Base-by-base conservation (phyloP, 2,888 invertebrate species). In the Cantharis flavilabris region DNA sequence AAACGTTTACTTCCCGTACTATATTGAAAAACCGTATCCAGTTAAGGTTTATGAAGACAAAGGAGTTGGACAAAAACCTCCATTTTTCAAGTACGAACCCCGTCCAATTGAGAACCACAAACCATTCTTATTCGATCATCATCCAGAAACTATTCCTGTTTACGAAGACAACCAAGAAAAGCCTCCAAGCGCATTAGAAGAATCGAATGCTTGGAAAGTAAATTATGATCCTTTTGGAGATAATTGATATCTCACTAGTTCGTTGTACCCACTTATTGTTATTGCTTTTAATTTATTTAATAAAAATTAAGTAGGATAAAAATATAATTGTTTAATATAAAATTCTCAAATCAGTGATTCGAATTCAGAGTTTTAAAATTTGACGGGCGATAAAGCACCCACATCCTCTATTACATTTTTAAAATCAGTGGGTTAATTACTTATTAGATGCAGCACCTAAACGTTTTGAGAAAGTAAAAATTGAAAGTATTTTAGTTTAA, bases 11-110 rank as follows among this genome's bases (percentile, higher is more conserved):
- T 91, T 92, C 18, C 93, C 93, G 64, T 92, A 93, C 81, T 92
- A 94, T 1, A 92, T 96, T 0, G 93, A 94, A 16, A 93, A 93
- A 81, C 95, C 95, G 0, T 92, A 94, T 85, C 93, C 95, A 3
- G 93, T 93, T 1, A 92, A 93, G 85, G 91, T 93, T 14, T 90
- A 89, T 71, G 90, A 91, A 62, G 92, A 94, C 83, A 94, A 94
- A 81, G 93, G 92, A 30, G 90, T 95, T 1, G 94, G 94, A 79
- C 94, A 94, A 83, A 93, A 92, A 70, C 49, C 49, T 49, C n/a
- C 13, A 49, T 49, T 49, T 49, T 49, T 49, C 7, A n/a, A 49
- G 5, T 7, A 49, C 4, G 93, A 94, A 80, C 95, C 95, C 28
- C 92, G 92, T 83, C 90, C 90, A 64, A 93, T 95, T 4, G 93